phyloP scores from a whole-genome alignment of 2,888 invertebrate genomes.

The Iphiclides podalirius region DNA sequence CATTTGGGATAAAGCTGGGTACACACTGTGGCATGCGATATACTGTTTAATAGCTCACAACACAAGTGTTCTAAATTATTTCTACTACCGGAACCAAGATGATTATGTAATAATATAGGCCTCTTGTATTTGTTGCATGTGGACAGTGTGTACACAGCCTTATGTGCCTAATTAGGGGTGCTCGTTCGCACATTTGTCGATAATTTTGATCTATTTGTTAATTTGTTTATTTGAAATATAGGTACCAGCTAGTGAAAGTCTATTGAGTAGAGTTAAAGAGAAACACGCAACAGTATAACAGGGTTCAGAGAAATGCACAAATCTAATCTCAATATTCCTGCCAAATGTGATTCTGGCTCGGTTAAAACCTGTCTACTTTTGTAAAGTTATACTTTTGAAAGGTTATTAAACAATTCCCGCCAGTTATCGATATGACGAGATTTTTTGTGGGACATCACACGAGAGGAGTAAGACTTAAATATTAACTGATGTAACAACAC shows the following conservation, averaged over 20 bases:
- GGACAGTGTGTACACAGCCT: constrained; percentile 19
- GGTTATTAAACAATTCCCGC: constrained; percentile 1
- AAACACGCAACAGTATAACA: not conserved
- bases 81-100: too few relatives aligned
- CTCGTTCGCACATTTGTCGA: constrained; percentile 41
- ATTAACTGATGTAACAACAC: too few relatives aligned
- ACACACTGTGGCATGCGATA: too few relatives aligned
- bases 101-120: too few relatives aligned
- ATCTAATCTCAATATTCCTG: constrained; percentile 12
- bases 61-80: too few relatives aligned
- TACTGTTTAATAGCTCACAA: too few relatives aligned
- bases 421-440: constrained; percentile 4
- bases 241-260: not conserved
- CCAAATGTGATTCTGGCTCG: constrained; percentile 18
- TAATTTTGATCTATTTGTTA: constrained; percentile 29
- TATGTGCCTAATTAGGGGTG: constrained; percentile 39
- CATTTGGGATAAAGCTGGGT: constrained; percentile 8
- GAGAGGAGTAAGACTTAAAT: too few relatives aligned
- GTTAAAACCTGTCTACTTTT: not conserved
- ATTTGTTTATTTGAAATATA: constrained; percentile 13
- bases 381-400: constrained; percentile 22
- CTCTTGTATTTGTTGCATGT: not conserved
- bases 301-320: constrained; percentile 15
- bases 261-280: not conserved
- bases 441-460: too few relatives aligned